Base-by-base conservation (phyloP, 2,888 invertebrate species). In the Hipparchia sbordonii region DNA sequence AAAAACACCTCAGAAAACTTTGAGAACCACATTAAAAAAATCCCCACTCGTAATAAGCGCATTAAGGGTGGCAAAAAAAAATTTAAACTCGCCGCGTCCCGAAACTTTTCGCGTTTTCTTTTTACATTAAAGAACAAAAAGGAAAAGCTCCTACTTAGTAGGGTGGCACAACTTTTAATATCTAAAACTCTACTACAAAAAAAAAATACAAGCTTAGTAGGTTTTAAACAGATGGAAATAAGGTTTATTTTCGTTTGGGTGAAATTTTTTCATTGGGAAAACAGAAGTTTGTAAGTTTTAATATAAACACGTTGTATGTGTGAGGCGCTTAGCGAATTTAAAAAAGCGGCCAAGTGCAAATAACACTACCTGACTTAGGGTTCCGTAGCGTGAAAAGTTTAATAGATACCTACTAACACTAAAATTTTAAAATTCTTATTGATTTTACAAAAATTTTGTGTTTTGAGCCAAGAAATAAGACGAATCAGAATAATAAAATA, bases 161-260 rank as follows among this genome's bases (percentile, higher is more conserved):
- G 92, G 91, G 92, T 91, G 92, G 89, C 86, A 76, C 83, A 90
- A 92, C 89, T 92, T 91, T 90, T 90, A 91, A 91, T 92, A 89
- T 89, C 86, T 83, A 76, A 74, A 73, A 71, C 76, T 77, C 70
- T 77, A 77, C 79, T 78, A 74, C 62, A 70, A 73, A 74, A 79
- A 78, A 77, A n/a, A 54, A 52, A 63, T 56, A 74, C 66, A 73
- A 72, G 12, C 56, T 70, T 48, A 67, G 51, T 57, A 12, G 45
- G 52, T 70, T 73, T 62, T 66, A 51, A 33, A 33, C 8, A 0
- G 2, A 54, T 57, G 0, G 61, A n/a, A 63, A 71, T 76, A 79
- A 75, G 73, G 75, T 76, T 56, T 71, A 72, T 75, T 74, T 78
- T 79, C 54, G 73, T 70, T 72, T 67, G 71, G 23, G 10, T 10